Conservation (phyloP, 2,888 invertebrate genomes). For the Heliconius hortense region DNA sequence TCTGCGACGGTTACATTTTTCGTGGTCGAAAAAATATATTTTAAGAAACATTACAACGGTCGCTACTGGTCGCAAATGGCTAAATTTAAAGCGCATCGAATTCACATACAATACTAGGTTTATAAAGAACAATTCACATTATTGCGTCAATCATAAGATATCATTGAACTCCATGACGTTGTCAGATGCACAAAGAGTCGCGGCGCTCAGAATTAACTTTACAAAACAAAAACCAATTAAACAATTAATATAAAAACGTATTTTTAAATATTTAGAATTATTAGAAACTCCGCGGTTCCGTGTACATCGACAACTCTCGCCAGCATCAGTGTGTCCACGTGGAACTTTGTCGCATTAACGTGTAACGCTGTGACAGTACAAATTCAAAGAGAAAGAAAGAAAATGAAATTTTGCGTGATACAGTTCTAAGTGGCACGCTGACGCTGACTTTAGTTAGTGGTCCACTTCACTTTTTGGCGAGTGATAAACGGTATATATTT, state of each 20-base stretch:
- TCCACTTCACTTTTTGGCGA: constrained; percentile 29
- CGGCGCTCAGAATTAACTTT: constrained; percentile 14
- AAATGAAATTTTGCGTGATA: constrained; percentile 9
- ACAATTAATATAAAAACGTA: constrained; percentile 22
- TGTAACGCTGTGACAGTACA: background rate
- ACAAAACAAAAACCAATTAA: constrained; percentile 27
- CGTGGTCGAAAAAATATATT: constrained; percentile 28
- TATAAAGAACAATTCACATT: constrained; percentile 19
- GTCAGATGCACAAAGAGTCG: constrained; percentile 19
- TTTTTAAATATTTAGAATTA: constrained; percentile 21
- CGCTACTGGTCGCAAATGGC: constrained; percentile 24
- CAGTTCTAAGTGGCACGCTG: constrained; percentile 14
- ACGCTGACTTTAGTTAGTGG: constrained; percentile 19
- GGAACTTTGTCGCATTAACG: constrained; percentile 9
- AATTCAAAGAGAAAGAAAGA: background rate
- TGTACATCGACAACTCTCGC: constrained; percentile 20
- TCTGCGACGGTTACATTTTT: constrained; percentile 37
- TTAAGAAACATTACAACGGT: constrained; percentile 21
- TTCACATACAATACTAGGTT: constrained; percentile 21
- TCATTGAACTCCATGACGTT: constrained; percentile 14
- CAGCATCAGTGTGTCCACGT: constrained; percentile 13
- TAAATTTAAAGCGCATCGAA: constrained; percentile 22
- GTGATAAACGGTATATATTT: constrained; percentile 22
- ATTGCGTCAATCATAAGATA: constrained; percentile 24
- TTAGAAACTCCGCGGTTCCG: constrained; percentile 1